Evolutionary conservation across 2,797 vertebrate species (phyloP).

Genomic region (Hipposideros larvatus): DNA sequence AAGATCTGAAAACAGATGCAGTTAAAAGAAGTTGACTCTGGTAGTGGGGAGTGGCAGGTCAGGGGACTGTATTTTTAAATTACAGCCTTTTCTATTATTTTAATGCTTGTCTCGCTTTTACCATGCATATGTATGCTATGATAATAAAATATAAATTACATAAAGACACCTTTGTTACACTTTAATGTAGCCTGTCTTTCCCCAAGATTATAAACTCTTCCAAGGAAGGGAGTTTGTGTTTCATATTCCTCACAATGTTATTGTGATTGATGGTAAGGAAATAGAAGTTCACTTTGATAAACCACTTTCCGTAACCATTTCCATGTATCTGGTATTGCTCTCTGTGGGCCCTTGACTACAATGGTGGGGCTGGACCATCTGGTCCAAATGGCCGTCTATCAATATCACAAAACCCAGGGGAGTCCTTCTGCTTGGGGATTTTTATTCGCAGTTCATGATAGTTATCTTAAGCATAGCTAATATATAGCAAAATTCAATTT

Average conservation of each 20-base stretch:
- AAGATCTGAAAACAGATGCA: neutral
- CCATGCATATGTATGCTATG: neutral
- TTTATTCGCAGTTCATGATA: neutral
- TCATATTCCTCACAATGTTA: neutral
- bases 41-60: neutral
- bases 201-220: neutral
- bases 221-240: neutral
- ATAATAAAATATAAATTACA: neutral
- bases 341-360: neutral
- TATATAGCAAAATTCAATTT: constrained; percentile 12
- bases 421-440: neutral
- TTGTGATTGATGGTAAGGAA: neutral
- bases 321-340: no score
- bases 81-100: neutral
- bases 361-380: neutral
- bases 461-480: neutral
- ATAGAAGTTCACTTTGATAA: neutral
- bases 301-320: neutral
- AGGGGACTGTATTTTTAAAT: neutral
- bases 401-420: neutral
- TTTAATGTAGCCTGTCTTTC: neutral
- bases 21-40: neutral
- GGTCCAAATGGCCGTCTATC: neutral
- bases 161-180: neutral
- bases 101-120: constrained; percentile 18